Evolutionary conservation across 92 coral and sea anemone genomes (phyloP).

Genomic region (Porites rus): DNA sequence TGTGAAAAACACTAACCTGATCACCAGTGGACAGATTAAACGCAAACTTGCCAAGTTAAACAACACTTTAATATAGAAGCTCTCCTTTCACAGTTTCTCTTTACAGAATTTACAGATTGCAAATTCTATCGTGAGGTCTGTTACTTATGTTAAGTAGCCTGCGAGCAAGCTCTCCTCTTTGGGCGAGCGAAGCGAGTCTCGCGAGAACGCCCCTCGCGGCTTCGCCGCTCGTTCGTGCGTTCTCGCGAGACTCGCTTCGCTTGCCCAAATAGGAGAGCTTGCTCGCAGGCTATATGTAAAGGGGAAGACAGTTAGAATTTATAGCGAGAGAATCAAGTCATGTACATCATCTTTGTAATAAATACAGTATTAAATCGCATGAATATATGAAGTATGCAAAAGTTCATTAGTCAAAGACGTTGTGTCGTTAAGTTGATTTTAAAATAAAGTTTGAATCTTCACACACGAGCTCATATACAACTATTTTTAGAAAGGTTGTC

Average conservation of each 20-base stretch:
- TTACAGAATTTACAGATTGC: conserved; percentile 18
- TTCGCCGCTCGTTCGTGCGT: too few relatives aligned
- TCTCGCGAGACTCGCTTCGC: too few relatives aligned
- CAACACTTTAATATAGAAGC: conserved; percentile 3
- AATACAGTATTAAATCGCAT: conserved; percentile 20
- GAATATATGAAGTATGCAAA: neutral
- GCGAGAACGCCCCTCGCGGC: too few relatives aligned
- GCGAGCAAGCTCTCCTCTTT: too few relatives aligned
- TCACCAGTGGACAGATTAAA: neutral
- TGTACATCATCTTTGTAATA: conserved; percentile 2
- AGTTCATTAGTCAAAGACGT: neutral
- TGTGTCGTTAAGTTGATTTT: too few relatives aligned
- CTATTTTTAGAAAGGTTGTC: too few relatives aligned
- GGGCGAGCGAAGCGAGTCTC: too few relatives aligned
- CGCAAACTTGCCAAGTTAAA: neutral
- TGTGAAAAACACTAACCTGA: neutral
- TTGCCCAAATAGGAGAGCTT: too few relatives aligned
- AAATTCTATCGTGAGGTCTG: conserved; percentile 8
- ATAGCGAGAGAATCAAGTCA: neutral
- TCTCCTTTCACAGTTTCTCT: neutral
- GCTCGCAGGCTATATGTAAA: too few relatives aligned
- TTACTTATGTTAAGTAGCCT: neutral
- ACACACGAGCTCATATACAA: too few relatives aligned
- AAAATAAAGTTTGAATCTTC: too few relatives aligned
- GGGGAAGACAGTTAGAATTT: neutral